These are phyloP conservation scores for Drosophila eohydei DNA, from an alignment of 2,888 invertebrate genomes.

Conservation along the genomic window DNA sequence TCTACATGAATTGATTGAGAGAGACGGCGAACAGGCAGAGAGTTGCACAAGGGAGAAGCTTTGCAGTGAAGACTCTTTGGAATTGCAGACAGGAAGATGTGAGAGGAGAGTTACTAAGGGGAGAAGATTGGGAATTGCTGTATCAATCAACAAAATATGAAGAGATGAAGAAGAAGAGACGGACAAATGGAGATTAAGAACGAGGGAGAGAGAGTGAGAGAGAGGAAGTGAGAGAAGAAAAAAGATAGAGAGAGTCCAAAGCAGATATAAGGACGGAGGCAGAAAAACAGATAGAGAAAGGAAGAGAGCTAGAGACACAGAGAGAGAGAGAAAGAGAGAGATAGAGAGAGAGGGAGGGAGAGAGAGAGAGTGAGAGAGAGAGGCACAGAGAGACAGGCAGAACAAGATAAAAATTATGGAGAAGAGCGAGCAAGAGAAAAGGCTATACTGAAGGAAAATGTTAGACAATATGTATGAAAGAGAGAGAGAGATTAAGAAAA, in stretches of 20 bases:
- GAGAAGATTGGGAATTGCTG: too few relatives aligned
- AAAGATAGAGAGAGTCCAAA: neutral
- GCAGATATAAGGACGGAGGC: too few relatives aligned
- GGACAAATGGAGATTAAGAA: neutral
- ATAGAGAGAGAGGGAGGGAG: neutral
- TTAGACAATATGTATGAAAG: too few relatives aligned
- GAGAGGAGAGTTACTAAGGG: too few relatives aligned
- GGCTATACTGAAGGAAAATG: neutral
- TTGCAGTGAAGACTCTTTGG: neutral
- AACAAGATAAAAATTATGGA: neutral
- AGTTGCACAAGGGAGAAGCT: neutral
- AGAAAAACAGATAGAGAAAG: neutral
- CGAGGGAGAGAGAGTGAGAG: neutral
- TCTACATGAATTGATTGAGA: neutral
- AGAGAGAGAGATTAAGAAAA: neutral
- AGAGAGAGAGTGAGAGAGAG: neutral
- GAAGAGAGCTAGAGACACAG: neutral
- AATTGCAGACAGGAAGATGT: too few relatives aligned
- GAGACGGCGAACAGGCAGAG: neutral
- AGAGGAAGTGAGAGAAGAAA: neutral
- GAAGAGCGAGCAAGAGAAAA: neutral
- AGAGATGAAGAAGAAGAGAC: too few relatives aligned
- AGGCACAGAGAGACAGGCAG: neutral
- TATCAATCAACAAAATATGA: too few relatives aligned
- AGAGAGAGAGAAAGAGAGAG: neutral